Base-by-base conservation (phyloP, 2,113 vertebrate genomes). In the Tachuris rubrigastra region DNA sequence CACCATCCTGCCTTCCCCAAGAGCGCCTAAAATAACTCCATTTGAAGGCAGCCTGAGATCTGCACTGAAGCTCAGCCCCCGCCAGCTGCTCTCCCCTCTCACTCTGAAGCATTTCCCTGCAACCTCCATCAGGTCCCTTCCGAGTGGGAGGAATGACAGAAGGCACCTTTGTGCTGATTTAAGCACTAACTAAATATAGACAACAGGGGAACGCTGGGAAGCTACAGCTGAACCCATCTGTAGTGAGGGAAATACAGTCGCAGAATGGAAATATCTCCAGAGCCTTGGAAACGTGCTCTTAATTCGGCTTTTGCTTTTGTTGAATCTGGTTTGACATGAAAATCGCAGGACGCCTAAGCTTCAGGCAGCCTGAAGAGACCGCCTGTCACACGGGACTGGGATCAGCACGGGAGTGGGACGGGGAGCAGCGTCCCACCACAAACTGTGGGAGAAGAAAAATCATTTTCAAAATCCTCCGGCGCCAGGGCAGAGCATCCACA, bases 151-250 rank as follows among this genome's bases (percentile, higher is more conserved):
- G 62, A 53, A 73, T 23, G 85, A 82, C 78, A 91, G 87, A 87
- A 92, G 91, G 81, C 56, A 93, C 81, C 93, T 95, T 87, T 58
- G 85, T 93, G 91, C 94, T 82, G 87, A 92, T 94, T 95, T 89
- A 91, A 96, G 94, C 91, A 85, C 66, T 60, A 79, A 55, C 87
- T 94, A 93, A 95, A 85, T 79, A 90, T 73, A 93, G 87, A 82
- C 27, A 62, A 76, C 72, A 78, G 2, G 12, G 58, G 87, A 95
- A 95, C 78, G 35, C 81, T 80, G 81, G 67, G 67, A 95, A 89
- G 89, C 81, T 86, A 53, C 91, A 89, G 89, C 85, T 73, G 89
- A 96, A 90, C 81, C 87, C 76, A 74, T 85, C 49, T 87, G 63
- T 33, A 87, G 50, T 1, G 49, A 76, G 41, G 25, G 68, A 90